A percentile compares a stretch with the other conserved stretches of the same genome.
phyloP scores from a whole-genome alignment of 2,113 vertebrate species.

The Epinephelus lanceolatus region DNA sequence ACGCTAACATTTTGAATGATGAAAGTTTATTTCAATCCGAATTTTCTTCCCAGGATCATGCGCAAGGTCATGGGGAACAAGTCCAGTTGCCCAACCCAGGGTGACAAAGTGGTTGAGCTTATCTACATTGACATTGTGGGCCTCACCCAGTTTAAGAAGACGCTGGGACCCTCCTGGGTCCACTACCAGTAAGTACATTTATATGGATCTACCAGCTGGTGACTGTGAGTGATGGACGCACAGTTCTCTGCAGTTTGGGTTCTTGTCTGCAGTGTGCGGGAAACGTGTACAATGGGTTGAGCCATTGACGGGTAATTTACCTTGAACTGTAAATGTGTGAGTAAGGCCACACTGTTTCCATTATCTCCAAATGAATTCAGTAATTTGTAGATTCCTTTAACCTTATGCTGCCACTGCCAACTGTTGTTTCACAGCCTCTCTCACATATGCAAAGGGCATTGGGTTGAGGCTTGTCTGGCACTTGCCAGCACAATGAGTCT shows the following conservation, averaged over 20 bases:
- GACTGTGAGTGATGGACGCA: neutral
- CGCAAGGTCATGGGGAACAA: constrained; percentile 98
- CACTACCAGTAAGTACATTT: constrained; percentile 97
- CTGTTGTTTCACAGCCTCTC: constrained; percentile 1
- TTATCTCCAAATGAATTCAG: neutral
- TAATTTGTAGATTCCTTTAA: neutral
- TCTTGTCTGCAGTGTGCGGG: too few relatives aligned
- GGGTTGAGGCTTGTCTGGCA: constrained; percentile 12
- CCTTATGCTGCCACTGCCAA: neutral
- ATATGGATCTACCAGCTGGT: neutral
- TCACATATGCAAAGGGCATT: neutral
- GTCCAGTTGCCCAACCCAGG: constrained; percentile 97
- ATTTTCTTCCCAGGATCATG: constrained; percentile 90
- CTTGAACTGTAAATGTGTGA: neutral
- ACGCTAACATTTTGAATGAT: neutral
- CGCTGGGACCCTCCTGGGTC: constrained; percentile 97
- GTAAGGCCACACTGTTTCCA: neutral
- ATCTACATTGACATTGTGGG: constrained; percentile 99
- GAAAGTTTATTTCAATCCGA: neutral
- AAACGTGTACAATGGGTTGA: too few relatives aligned
- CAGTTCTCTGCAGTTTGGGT: neutral
- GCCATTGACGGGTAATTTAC: too few relatives aligned
- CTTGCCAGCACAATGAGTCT: constrained; percentile 50
- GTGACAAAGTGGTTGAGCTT: constrained; percentile 97
- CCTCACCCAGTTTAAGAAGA: constrained; percentile 99